Base-by-base conservation (phyloP, 2,113 vertebrate genomes). In the Rhinoderma darwinii region DNA sequence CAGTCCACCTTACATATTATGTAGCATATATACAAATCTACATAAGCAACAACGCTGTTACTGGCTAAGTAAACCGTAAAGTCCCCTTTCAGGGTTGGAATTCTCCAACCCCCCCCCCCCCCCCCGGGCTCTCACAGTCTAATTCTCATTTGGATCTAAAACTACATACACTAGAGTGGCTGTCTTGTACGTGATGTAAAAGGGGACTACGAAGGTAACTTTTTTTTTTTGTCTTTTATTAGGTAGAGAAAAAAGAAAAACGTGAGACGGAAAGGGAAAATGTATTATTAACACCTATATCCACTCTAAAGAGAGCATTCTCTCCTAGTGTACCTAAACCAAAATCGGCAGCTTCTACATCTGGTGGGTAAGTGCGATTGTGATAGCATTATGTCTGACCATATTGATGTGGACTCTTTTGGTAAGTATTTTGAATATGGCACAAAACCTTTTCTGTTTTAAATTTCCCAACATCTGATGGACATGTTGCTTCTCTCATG, bases 291-390 rank as follows among this genome's bases (percentile, higher is more conserved):
- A 96, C 94, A 88, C 92, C 96, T 87, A 90, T 90, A 8, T 76
- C 93, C 89, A 91, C 94, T 43, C 89, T 88, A 88, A 97, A 94
- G 89, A 94, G 92, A 90, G 86, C 94, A 72, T 90, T 91, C 22
- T 97, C 97, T 73, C 95, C 94, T 70, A 93, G 91, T 82, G 94
- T 94, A 87, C 94, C 91, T 90, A 96, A 91, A 91, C 90, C 89
- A 88, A 97, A 94, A 92, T 90, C 91, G 70, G 89, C 94, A 90
- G 92, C 95, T 74, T 91, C 96, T 88, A 94, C 96, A 90, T 92
- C 95, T 92, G 95, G 95, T 89, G 96, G 98, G 98, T 99, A 93
- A 91, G 94, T 89, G 84, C 87, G 74, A 20, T n/a, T 14, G n/a
- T n/a, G n/a, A n/a, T n/a, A 41, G 0, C n/a, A 74, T 43, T 74